phyloP scores from a whole-genome alignment of 2,113 vertebrate genomes.

The Neopipo cinnamomea region DNA sequence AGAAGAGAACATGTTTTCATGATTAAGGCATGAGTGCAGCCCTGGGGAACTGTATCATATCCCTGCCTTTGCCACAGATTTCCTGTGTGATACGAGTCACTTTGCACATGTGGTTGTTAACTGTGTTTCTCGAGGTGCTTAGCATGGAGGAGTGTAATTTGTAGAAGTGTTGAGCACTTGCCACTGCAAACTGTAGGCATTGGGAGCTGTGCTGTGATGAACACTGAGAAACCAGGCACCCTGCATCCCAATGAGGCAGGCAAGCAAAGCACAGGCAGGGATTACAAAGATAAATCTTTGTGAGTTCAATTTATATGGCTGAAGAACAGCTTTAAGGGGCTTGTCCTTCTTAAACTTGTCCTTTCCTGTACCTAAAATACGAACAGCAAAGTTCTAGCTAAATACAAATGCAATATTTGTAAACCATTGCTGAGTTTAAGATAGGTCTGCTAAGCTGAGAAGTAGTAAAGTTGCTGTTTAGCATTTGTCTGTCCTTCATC shows the following conservation, averaged over 20 bases:
- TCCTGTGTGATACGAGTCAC: not conserved
- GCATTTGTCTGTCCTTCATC: not conserved
- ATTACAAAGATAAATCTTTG: not conserved
- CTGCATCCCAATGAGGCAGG: not conserved
- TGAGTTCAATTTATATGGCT: not conserved
- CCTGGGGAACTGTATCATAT: not conserved
- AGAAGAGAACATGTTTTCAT: not conserved
- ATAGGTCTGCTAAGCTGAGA: not conserved
- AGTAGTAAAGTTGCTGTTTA: not conserved
- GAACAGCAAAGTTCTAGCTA: not conserved
- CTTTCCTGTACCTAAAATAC: not conserved
- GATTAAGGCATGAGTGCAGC: not conserved
- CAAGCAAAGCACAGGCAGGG: not conserved
- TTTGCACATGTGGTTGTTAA: not conserved
- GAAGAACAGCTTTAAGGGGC: not conserved
- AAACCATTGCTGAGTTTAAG: not conserved
- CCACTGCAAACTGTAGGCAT: constrained; percentile 5
- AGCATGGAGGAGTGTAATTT: not conserved
- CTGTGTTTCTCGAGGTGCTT: not conserved
- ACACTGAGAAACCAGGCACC: not conserved
- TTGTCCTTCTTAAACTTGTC: not conserved
- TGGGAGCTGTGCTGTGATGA: not conserved
- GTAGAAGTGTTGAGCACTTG: not conserved
- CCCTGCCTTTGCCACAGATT: not conserved
- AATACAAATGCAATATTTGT: not conserved